These are phyloP conservation scores for Zaprionus ornatus DNA, from an alignment of 1,140 invertebrate species.

Conservation along the genomic window DNA sequence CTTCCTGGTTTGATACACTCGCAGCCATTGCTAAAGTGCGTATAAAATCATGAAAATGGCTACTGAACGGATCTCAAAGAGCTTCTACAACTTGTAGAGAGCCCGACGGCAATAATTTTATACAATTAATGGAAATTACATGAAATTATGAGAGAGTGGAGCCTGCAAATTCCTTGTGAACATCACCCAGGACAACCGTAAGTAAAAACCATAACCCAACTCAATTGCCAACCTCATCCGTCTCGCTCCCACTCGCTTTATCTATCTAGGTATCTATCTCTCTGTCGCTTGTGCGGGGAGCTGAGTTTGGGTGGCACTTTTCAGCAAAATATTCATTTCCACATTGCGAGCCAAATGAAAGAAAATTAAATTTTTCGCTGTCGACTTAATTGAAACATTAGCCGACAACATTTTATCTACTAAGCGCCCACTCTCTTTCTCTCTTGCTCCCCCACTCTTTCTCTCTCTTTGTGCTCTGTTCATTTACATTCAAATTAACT, in stretches of 20 bases:
- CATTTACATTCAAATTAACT: conserved; percentile 84
- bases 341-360: conserved; percentile 68
- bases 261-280: not conserved
- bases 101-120: conserved; percentile 71
- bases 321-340: conserved; percentile 52
- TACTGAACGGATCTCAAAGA: conserved; percentile 53
- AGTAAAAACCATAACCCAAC: conserved; percentile 43
- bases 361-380: conserved; percentile 83
- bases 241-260: not conserved
- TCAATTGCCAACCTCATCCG: conserved; percentile 30
- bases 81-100: conserved; percentile 19
- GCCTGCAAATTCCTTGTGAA: conserved; percentile 81
- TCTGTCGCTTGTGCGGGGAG: not conserved
- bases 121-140: conserved; percentile 79
- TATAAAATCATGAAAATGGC: conserved; percentile 81
- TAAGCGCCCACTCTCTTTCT: not conserved
- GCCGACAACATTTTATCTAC: conserved; percentile 74
- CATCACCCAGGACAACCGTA: conserved; percentile 73
- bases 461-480: conserved; percentile 43
- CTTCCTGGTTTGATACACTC: conserved; percentile 30
- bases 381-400: conserved; percentile 83
- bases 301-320: conserved; percentile 57
- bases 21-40: conserved; percentile 77
- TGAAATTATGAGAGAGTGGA: conserved; percentile 82
- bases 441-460: not conserved